phyloP scores from a whole-genome alignment of 1,140 invertebrate species.

The Drosophila tristis region DNA sequence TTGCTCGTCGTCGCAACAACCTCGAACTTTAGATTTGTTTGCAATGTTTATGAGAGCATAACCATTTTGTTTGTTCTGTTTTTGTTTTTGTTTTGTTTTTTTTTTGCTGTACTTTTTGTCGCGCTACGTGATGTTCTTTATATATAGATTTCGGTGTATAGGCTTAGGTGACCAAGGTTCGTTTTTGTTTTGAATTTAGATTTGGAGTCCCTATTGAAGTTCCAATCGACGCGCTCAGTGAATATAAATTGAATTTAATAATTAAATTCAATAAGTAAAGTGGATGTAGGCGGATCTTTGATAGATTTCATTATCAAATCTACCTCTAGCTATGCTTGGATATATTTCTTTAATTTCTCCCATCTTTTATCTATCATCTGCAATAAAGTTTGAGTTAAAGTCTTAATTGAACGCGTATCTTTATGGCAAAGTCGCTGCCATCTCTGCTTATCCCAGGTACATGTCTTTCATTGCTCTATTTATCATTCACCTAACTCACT shows the following conservation, averaged over 20 bases:
- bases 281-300: neutral
- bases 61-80: slow-evolving; percentile 20
- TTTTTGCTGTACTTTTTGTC: slow-evolving; percentile 26
- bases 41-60: slow-evolving; percentile 81
- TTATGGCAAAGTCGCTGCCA: neutral
- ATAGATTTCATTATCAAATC: neutral
- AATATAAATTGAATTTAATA: slow-evolving; percentile 16
- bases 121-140: slow-evolving; percentile 59
- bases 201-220: slow-evolving; percentile 39
- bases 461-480: no score
- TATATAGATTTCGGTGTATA: slow-evolving; percentile 19
- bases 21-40: slow-evolving; percentile 82
- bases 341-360: no score
- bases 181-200: slow-evolving; percentile 10
- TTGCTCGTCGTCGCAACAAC: slow-evolving; percentile 69
- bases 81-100: slow-evolving; percentile 44
- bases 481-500: no score
- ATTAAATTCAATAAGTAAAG: neutral
- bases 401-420: neutral
- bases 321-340: no score
- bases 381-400: no score
- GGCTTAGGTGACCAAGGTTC: slow-evolving; percentile 52
- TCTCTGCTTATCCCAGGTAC: neutral
- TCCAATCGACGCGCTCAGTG: slow-evolving; percentile 17
- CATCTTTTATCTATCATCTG: no score